phyloP scores from a whole-genome alignment of 37 sponge, comb jelly and placozoan genomes.

The Spongilla lacustris region DNA sequence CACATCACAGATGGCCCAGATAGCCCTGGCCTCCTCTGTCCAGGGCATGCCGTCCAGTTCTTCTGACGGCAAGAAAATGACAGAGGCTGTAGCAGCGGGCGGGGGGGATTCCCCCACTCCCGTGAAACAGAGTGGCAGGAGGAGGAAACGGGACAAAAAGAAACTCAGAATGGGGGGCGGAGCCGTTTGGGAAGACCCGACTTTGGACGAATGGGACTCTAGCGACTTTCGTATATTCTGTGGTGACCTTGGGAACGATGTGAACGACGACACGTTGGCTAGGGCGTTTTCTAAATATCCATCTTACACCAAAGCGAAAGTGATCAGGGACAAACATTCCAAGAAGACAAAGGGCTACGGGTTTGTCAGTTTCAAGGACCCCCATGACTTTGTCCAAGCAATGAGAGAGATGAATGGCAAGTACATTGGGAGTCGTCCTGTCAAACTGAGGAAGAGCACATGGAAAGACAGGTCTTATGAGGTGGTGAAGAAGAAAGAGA shows the following conservation, averaged over 20 bases:
- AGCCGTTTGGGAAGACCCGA: constrained; percentile 86
- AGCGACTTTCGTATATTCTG: constrained; percentile 93
- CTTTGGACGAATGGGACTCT: constrained; percentile 94
- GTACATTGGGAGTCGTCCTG: constrained; percentile 94
- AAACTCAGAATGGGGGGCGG: constrained; percentile 88
- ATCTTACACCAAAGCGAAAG: constrained; percentile 86
- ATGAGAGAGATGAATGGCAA: constrained; percentile 97
- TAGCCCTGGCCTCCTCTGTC: not conserved
- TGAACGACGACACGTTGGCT: constrained; percentile 89
- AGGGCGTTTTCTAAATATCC: constrained; percentile 89
- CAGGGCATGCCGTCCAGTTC: not conserved
- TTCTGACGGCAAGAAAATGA: not conserved
- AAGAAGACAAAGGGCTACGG: constrained; percentile 98
- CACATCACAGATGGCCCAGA: not conserved
- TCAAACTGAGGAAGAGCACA: constrained; percentile 90
- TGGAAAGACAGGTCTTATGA: constrained; percentile 91
- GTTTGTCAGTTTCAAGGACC: constrained; percentile 95
- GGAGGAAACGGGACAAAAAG: constrained; percentile 61
- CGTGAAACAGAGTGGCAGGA: constrained; percentile 11
- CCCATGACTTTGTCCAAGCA: constrained; percentile 93
- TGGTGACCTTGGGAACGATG: constrained; percentile 97
- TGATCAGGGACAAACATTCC: constrained; percentile 90
- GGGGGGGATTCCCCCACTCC: constrained; percentile 3
- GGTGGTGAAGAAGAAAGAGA: constrained; percentile 86
- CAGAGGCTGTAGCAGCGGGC: not conserved